Evolutionary conservation across 2,113 vertebrate genomes (phyloP).

Genomic region (Alethe castanea): DNA sequence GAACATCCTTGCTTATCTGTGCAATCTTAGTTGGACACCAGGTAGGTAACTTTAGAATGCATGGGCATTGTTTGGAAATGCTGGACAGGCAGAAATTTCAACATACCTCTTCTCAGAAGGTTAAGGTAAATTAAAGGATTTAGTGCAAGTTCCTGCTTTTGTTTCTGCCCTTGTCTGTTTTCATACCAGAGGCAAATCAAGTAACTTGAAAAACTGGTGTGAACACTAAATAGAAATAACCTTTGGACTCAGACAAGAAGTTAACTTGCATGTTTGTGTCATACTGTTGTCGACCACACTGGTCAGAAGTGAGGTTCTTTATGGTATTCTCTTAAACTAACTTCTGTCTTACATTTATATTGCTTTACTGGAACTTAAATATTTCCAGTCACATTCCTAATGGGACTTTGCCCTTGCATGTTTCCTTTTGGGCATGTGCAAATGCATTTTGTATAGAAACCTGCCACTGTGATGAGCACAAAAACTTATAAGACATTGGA

Average conservation of each 20-base stretch:
- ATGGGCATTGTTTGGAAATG: not conserved
- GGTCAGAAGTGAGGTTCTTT: slow-evolving; percentile 1
- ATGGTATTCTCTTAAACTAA: not conserved
- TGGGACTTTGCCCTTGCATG: not conserved
- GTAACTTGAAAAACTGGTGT: not conserved
- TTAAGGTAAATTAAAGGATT: not conserved
- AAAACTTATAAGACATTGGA: not conserved
- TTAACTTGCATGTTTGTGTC: not conserved
- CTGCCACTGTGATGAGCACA: not conserved
- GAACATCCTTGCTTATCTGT: not conserved
- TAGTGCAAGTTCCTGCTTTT: not conserved
- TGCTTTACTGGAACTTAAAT: not conserved
- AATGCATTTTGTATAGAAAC: not conserved
- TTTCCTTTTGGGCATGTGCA: not conserved
- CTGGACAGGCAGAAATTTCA: not conserved
- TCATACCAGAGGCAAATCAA: not conserved
- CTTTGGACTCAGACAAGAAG: not conserved
- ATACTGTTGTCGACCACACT: not conserved
- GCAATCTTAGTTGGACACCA: not conserved
- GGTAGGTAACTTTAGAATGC: not conserved
- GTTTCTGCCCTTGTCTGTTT: not conserved
- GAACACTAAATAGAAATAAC: not conserved
- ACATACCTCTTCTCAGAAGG: not conserved
- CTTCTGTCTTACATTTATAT: slow-evolving; percentile 21
- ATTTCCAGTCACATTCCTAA: not conserved